Evolutionary conservation across 2,797 vertebrate genomes (phyloP), one percentile per base, ranked within the genome.

Genomic region (Rhinella marina): DNA sequence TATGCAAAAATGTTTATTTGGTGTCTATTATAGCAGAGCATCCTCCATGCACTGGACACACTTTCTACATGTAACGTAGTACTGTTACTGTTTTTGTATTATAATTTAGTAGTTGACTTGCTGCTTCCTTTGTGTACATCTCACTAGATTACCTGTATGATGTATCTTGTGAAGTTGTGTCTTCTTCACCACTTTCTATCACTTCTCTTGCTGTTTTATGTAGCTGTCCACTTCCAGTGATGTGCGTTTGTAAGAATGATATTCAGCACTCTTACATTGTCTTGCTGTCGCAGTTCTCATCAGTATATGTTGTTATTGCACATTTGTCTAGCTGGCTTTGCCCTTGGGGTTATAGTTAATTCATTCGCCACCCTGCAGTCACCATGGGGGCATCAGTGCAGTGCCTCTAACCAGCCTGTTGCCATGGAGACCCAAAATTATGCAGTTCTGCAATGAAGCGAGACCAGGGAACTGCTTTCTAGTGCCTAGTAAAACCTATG

Each of bases 331-430:
- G 41, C 54, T 21, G 21, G 32, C 73, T 86, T 82, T 89, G 88
- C 88, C 85, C 88, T 89, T 89, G 88, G 88, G 88, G 88, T 89
- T 89, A 89, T 62, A 86, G 84, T 89, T 89, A 89, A 89, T 89
- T 89, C 84, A 89, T 89, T 89, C 85, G 64, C 88, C 88, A 89
- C 88, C 88, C 84, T 86, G 88, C 88, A 86, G 84, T 83, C 85
- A 84, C 84, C 87, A 90, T 68, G 19, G 79, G 81, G 78, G 66
- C 78, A 88, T 84, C 79, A 79, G 89, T 77, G 86, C 68, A 48
- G 72, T 87, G 88, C 88, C 41, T 72, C 82, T 80, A 78, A 73
- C 85, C 83, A 88, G 87, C 82, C 82, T 19, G 70, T 87, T 82
- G 78, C 82, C 90, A 89, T 87, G 82, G 85, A 87, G 86, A 88